These are phyloP conservation scores for Drosophila virilis DNA, from an alignment of 1,140 invertebrate genomes.

Conservation along the genomic window DNA sequence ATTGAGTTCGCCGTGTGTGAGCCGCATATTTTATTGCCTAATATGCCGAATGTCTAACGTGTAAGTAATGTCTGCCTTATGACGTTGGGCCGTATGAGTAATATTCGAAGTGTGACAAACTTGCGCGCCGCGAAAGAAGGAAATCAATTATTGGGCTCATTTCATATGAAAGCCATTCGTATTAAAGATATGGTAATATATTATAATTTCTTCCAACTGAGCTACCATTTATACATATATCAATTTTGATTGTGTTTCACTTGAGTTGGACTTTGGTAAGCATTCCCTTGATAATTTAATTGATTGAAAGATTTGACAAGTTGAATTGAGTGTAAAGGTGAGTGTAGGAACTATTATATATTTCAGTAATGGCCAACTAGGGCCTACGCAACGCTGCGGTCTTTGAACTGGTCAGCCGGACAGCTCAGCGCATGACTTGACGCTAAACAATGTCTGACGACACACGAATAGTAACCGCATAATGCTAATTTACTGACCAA, in stretches of 20 bases:
- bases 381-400: neutral
- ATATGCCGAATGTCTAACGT: constrained; percentile 33
- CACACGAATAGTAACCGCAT: constrained; percentile 50
- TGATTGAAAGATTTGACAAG: too few relatives aligned
- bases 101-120: constrained; percentile 49
- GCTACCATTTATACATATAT: too few relatives aligned
- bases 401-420: constrained; percentile 28
- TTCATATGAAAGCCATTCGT: neutral
- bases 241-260: too few relatives aligned
- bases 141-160: neutral
- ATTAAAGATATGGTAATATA: too few relatives aligned
- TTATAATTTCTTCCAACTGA: too few relatives aligned
- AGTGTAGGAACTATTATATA: too few relatives aligned
- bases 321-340: too few relatives aligned
- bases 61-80: constrained; percentile 9
- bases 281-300: too few relatives aligned
- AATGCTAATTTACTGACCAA: constrained; percentile 75
- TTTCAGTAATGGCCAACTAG: too few relatives aligned
- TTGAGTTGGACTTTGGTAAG: too few relatives aligned
- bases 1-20: constrained; percentile 18
- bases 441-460: constrained; percentile 30
- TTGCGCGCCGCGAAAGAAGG: neutral
- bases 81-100: constrained; percentile 66
- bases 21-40: constrained; percentile 36
- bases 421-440: constrained; percentile 56